These are phyloP conservation scores for Vollenhovia emeryi DNA, from an alignment of 1,140 invertebrate species.

Conservation along the genomic window DNA sequence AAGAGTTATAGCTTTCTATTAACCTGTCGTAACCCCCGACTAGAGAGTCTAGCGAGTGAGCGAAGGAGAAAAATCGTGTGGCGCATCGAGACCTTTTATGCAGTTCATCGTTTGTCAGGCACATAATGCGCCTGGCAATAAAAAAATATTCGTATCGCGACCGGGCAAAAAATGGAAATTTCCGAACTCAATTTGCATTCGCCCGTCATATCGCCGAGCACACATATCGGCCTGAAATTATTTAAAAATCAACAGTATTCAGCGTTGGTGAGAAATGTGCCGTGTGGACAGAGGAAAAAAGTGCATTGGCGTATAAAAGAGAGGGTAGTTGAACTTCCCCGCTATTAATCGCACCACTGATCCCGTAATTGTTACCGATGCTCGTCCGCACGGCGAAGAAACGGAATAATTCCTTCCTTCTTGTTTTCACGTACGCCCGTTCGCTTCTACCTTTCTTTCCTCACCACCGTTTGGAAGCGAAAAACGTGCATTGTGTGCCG, in stretches of 20 bases:
- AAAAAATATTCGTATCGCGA: constrained; percentile 33
- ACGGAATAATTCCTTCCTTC: background rate
- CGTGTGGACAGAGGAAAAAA: background rate
- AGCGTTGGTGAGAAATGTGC: constrained; percentile 15
- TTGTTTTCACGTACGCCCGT: constrained; percentile 11
- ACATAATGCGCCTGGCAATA: constrained; percentile 27
- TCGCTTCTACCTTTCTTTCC: background rate
- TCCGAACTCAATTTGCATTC: constrained; percentile 51
- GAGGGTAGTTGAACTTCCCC: constrained; percentile 61
- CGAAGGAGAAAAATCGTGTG: constrained; percentile 39
- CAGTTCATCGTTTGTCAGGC: constrained; percentile 45
- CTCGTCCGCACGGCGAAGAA: constrained; percentile 34
- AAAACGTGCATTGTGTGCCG: constrained; percentile 68
- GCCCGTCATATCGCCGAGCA: constrained; percentile 22
- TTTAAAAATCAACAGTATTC: constrained; percentile 42
- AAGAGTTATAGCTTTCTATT: constrained; percentile 67
- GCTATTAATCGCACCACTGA: constrained; percentile 69
- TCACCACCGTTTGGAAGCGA: constrained; percentile 34
- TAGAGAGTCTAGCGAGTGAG: constrained; percentile 14
- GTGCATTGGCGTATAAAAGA: constrained; percentile 25
- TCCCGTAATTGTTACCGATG: constrained; percentile 65
- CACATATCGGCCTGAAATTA: constrained; percentile 32
- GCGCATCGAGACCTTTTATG: constrained; percentile 41
- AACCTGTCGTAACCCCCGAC: constrained; percentile 52
- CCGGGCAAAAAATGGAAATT: constrained; percentile 49